Evolutionary conservation across 53 echinoderm and acorn worm species (phyloP).

Genomic region (Patiria pectinifera): DNA sequence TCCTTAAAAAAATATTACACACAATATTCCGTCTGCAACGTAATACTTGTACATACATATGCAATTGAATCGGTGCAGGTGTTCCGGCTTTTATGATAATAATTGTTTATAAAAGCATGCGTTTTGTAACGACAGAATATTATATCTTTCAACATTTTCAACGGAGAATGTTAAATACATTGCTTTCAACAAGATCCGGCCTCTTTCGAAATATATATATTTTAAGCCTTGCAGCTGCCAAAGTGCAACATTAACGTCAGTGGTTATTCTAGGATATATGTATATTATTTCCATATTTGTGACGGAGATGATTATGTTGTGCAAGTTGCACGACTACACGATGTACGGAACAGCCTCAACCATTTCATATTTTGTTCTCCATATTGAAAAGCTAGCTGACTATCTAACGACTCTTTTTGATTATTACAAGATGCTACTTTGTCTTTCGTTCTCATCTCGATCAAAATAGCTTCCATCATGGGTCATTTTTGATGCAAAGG

Average conservation of each 20-base stretch:
- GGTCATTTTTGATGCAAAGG: not conserved
- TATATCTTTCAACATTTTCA: not conserved
- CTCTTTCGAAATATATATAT: not conserved
- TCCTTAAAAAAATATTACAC: too few relatives aligned
- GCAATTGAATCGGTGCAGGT: not conserved
- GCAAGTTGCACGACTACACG: not conserved
- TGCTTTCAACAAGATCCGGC: too few relatives aligned
- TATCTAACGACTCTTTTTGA: not conserved
- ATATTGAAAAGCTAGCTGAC: not conserved
- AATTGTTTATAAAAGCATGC: not conserved
- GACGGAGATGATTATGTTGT: not conserved
- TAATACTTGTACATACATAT: not conserved
- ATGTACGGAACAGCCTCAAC: not conserved
- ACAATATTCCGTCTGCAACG: not conserved
- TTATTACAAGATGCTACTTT: not conserved
- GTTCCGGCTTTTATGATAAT: not conserved
- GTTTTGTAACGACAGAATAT: not conserved
- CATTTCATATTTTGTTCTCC: not conserved
- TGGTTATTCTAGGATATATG: not conserved
- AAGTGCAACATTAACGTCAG: not conserved
- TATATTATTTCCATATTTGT: too few relatives aligned
- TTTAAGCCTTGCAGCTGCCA: not conserved
- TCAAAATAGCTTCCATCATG: not conserved
- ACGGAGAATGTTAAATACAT: not conserved
- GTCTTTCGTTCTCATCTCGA: not conserved